phyloP scores from a whole-genome alignment of 2,797 vertebrate species.

The Cryptoblepharus egeriae region DNA sequence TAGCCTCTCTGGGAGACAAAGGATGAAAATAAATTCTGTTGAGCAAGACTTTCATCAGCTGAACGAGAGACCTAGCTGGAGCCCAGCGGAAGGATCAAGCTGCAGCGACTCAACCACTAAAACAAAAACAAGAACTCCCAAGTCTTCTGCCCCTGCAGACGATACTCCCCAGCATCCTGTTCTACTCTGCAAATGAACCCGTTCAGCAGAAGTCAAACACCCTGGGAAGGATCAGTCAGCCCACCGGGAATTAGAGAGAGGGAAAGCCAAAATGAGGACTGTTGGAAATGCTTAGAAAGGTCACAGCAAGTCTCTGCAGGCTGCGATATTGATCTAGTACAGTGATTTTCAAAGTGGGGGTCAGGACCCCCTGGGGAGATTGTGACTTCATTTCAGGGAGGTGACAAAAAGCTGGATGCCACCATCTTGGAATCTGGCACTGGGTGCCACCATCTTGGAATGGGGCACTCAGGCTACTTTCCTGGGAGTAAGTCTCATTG shows the following conservation, averaged over 20 bases:
- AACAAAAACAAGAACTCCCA: neutral
- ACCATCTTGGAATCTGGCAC: too few species aligned
- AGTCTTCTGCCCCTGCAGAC: constrained; percentile 1
- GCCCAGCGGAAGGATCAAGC: neutral
- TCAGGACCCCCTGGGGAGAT: too few species aligned
- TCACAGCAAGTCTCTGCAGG: neutral
- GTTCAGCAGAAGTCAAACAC: constrained; percentile 10
- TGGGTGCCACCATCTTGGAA: too few species aligned
- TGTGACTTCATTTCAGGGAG: too few species aligned
- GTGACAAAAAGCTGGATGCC: too few species aligned
- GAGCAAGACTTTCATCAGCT: constrained; percentile 26
- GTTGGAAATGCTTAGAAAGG: neutral
- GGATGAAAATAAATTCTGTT: constrained; percentile 8
- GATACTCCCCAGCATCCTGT: constrained; percentile 11
- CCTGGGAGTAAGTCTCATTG: too few species aligned
- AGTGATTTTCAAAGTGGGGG: too few species aligned
- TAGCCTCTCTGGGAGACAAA: constrained; percentile 13
- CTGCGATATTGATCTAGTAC: neutral
- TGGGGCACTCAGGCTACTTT: too few species aligned
- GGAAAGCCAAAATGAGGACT: neutral
- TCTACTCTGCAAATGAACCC: constrained; percentile 13
- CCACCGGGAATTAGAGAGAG: neutral
- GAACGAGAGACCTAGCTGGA: constrained; percentile 23
- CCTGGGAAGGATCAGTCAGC: neutral
- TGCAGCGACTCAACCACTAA: neutral